Percentiles rank a stretch among this genome's conserved stretches.
These are phyloP conservation scores for Tapirus terrestris DNA, from an alignment of 2,113 vertebrate genomes.

Conservation along the genomic window DNA sequence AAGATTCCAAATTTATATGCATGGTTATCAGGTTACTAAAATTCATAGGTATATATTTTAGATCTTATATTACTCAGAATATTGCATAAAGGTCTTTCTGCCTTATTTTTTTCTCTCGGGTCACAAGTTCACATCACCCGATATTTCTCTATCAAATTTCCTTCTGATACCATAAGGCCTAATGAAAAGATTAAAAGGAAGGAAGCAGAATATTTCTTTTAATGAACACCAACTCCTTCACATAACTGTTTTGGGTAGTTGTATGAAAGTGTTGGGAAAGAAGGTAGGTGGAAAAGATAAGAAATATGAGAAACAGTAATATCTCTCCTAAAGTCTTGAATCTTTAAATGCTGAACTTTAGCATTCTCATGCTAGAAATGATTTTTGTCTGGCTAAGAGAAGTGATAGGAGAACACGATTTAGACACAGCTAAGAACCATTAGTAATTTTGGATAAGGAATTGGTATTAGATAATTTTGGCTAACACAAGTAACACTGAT, in stretches of 20 bases:
- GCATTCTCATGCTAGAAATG: background rate
- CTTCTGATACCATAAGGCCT: slow-evolving; percentile 26
- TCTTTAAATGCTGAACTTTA: background rate
- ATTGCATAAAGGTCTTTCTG: slow-evolving; percentile 18
- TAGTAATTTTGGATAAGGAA: background rate
- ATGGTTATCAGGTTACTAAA: slow-evolving; percentile 52
- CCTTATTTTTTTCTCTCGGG: slow-evolving; percentile 50
- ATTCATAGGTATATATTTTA: slow-evolving; percentile 29
- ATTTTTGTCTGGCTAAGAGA: slow-evolving; percentile 18
- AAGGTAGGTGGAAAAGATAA: slow-evolving; percentile 33
- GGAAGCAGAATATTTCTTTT: slow-evolving; percentile 26
- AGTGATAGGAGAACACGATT: background rate
- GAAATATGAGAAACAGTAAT: slow-evolving; percentile 19
- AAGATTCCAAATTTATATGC: slow-evolving; percentile 45
- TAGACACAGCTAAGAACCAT: background rate
- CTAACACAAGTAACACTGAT: background rate
- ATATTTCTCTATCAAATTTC: slow-evolving; percentile 55
- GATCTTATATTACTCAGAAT: slow-evolving; percentile 44
- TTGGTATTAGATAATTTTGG: background rate
- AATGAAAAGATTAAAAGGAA: slow-evolving; percentile 61
- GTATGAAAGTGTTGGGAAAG: slow-evolving; percentile 33
- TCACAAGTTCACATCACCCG: slow-evolving; percentile 62
- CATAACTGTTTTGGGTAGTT: background rate
- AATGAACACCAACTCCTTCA: slow-evolving; percentile 3
- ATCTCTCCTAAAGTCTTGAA: background rate